Base-by-base conservation (phyloP, 2,113 vertebrate species). In the Casuarius casuarius region DNA sequence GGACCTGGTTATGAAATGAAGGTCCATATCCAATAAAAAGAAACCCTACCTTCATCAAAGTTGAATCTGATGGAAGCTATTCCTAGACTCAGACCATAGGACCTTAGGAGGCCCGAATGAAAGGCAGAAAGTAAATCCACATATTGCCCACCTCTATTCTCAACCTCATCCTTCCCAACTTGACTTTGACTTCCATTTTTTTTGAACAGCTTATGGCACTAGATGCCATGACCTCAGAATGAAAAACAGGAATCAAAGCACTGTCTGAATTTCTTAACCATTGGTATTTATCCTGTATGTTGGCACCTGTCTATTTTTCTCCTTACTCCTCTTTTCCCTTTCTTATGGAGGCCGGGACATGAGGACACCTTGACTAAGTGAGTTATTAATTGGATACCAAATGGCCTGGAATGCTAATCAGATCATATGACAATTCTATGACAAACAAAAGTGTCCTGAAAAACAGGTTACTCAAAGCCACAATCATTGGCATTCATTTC, bases 381-480 rank as follows among this genome's bases (percentile, higher is more conserved):
- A 16, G 17, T 42, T 84, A 63, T 44, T 72, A 52, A 85, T 1
- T 82, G 44, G 52, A 56, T 38, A 67, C 35, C 48, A 87, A 84
- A 59, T 19, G 42, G 31, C 66, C 52, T 82, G n/a, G 31, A 68
- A n/a, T 68, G 65, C 56, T 49, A 38, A 75, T 68, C 18, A 51
- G 44, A 78, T 89, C 66, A 51, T 6, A 68, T 12, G 38, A 40
- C 35, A 87, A 66, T 75, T 65, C 35, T 71, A 48, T 29, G 54
- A 77, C 79, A 95, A 86, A 92, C 14, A 89, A 44, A 86, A 73
- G 72, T 58, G 8, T 51, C 58, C 82, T 85, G 91, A 87, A 91
- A 90, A 91, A 73, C 54, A 73, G 35, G 72, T 85, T 95, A 48
- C 33, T 85, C n/a, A 83, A 86, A 93, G 8, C 26, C 23, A 86